A percentile compares a stretch with the other conserved stretches of the same genome.
phyloP scores from a whole-genome alignment of 2,797 vertebrate species.

The Leuciscus waleckii region DNA sequence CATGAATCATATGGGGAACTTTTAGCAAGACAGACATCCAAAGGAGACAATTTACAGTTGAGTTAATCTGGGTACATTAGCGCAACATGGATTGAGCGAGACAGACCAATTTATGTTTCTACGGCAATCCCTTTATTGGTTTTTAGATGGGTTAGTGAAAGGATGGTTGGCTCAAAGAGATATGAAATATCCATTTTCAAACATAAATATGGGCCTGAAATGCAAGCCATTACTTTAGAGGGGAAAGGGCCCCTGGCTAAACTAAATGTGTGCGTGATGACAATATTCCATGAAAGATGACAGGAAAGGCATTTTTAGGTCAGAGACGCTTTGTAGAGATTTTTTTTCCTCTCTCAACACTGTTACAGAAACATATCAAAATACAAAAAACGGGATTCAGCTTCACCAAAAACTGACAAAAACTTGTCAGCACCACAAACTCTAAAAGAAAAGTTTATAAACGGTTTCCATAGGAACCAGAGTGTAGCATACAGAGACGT shows the following conservation, averaged over 20 bases:
- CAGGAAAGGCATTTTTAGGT: constrained; percentile 74
- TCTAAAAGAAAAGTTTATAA: constrained; percentile 37
- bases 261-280: constrained; percentile 60
- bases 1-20: constrained; percentile 99
- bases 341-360: constrained; percentile 11
- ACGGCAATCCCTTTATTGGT: constrained; percentile 88
- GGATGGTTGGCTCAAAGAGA: constrained; percentile 83
- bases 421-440: constrained; percentile 31
- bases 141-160: constrained; percentile 91
- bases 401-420: constrained; percentile 7
- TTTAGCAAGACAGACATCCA: constrained; percentile 98
- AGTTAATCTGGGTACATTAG: constrained; percentile 99
- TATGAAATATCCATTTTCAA: constrained; percentile 87
- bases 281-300: constrained; percentile 66
- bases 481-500: not conserved
- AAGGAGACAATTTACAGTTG: constrained; percentile 99
- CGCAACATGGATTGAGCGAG: constrained; percentile 93
- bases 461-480: constrained; percentile 40
- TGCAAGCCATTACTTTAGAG: constrained; percentile 79
- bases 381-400: not conserved
- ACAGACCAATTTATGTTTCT: constrained; percentile 98
- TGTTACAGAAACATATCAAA: constrained; percentile 54
- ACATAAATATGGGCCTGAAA: constrained; percentile 78
- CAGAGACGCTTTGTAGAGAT: constrained; percentile 72
- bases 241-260: constrained; percentile 59